Conservation (phyloP, 2,113 vertebrate genomes). For the Labeo rohita region DNA sequence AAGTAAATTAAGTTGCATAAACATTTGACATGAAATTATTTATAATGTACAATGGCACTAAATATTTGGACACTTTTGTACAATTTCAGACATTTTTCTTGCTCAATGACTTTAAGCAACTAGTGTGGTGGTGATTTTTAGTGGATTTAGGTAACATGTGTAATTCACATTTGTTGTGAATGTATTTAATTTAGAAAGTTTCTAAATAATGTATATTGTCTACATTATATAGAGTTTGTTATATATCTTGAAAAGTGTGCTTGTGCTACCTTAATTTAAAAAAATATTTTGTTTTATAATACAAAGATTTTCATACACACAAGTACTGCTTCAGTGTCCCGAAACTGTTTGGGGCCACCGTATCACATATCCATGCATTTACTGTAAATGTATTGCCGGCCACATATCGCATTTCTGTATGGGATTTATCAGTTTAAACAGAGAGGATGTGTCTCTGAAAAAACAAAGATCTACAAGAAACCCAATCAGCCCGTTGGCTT, state of each 20-base stretch:
- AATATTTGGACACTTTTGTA: neutral
- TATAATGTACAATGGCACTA: neutral
- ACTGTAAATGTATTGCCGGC: neutral
- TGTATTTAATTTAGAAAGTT: neutral
- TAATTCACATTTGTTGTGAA: neutral
- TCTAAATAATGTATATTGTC: neutral
- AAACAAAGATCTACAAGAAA: neutral
- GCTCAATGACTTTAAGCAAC: neutral
- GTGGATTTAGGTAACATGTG: neutral
- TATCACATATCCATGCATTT: neutral
- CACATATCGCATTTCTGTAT: neutral
- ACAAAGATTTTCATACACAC: neutral
- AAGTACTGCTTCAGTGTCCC: neutral
- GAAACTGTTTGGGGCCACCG: neutral
- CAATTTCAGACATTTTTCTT: neutral
- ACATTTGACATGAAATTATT: neutral
- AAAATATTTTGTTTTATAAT: neutral
- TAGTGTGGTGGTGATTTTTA: neutral
- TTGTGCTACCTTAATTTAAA: neutral
- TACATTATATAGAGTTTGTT: neutral
- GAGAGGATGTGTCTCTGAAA: neutral
- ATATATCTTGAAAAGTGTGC: neutral
- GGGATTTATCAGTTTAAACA: neutral
- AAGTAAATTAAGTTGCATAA: neutral
- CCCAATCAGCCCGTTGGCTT: neutral